Conservation (phyloP, 2,888 invertebrate genomes). For the Odontothrips loti region DNA sequence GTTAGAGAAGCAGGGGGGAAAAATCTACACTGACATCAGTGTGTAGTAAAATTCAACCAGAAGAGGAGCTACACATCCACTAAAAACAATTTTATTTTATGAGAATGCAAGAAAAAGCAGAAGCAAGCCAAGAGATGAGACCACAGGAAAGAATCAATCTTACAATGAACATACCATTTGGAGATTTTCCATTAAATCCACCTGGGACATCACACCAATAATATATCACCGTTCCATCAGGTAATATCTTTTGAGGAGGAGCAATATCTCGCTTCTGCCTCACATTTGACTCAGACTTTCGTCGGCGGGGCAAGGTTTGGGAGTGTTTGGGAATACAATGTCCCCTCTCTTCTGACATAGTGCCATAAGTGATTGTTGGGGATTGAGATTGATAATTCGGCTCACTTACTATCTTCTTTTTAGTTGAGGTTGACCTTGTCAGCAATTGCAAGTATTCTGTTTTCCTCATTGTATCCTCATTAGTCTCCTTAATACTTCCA, state of each 20-base stretch:
- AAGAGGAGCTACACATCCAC: no score
- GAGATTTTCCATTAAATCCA: conserved; percentile 39
- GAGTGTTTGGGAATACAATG: not conserved
- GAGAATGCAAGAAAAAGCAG: no score
- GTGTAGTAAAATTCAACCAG: no score
- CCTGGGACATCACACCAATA: conserved; percentile 84
- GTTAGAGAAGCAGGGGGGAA: no score
- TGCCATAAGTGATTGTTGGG: no score
- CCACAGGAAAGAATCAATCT: no score
- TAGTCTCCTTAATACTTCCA: not conserved
- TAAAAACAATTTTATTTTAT: no score
- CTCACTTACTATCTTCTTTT: no score
- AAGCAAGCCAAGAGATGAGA: not conserved
- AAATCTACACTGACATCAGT: no score
- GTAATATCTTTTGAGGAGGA: conserved; percentile 71
- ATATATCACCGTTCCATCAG: conserved; percentile 79
- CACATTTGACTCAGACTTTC: not conserved
- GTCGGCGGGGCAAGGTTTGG: not conserved
- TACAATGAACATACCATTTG: conserved; percentile 1
- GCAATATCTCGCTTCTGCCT: not conserved
- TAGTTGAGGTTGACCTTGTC: not conserved
- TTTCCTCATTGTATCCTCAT: not conserved
- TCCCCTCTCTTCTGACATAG: no score
- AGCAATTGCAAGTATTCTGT: not conserved
- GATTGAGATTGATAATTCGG: no score